Conservation (phyloP, 2,888 invertebrate species). For the Sepiola atlantica region DNA sequence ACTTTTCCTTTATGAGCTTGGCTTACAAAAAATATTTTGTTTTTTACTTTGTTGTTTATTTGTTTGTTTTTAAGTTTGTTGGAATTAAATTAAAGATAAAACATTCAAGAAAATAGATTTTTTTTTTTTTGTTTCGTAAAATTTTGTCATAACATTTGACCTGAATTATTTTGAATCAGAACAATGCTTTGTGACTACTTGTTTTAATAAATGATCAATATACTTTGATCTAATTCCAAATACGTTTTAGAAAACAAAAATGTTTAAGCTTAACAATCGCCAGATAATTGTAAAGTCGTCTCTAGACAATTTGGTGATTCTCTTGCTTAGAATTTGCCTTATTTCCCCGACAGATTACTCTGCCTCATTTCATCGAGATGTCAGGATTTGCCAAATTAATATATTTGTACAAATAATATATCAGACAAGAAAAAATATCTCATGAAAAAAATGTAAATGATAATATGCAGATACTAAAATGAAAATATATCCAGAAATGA, state of each 20-base stretch:
- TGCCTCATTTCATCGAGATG: background rate
- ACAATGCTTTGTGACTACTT: background rate
- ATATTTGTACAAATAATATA: background rate
- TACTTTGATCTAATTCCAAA: background rate
- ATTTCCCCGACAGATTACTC: background rate
- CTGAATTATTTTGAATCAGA: background rate
- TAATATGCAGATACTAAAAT: background rate
- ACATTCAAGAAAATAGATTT: no score
- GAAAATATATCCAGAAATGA: background rate
- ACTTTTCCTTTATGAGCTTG: no score
- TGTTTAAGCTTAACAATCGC: background rate
- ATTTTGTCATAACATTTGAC: no score
- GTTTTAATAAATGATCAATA: background rate
- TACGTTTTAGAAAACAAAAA: background rate
- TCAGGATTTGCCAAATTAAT: background rate
- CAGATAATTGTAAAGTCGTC: background rate
- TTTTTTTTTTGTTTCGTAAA: no score
- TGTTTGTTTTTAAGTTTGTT: no score
- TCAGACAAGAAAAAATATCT: background rate
- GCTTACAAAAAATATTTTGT: no score
- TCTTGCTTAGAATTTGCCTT: no score
- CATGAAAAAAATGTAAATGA: background rate
- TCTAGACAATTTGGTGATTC: background rate
- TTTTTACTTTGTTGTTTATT: no score
- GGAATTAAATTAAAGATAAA: no score